A percentile compares a stretch with the other conserved stretches of the same genome.
Evolutionary conservation across 1,140 invertebrate species (phyloP).

Genomic region (Drosophila ananassae): DNA sequence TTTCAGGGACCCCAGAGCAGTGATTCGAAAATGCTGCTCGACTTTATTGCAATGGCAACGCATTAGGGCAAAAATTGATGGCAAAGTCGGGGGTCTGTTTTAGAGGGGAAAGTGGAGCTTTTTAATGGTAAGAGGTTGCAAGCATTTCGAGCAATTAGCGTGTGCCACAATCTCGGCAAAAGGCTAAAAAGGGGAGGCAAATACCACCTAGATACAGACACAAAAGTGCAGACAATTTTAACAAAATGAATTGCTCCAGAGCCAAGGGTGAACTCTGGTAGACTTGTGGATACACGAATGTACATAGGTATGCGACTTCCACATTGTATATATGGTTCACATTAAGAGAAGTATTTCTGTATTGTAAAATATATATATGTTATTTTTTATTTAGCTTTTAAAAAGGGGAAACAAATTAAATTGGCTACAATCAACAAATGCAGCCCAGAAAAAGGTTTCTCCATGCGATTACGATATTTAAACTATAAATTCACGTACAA

Average conservation of each 20-base stretch:
- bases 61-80: slow-evolving; percentile 51
- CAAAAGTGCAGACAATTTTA: slow-evolving; percentile 38
- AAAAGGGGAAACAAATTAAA: neutral
- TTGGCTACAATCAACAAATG: neutral
- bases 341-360: neutral
- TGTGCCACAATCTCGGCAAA: slow-evolving; percentile 72
- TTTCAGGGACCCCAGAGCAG: slow-evolving; percentile 44
- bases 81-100: neutral
- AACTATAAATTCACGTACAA: neutral
- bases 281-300: neutral
- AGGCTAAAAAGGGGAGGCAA: slow-evolving; percentile 62
- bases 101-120: neutral
- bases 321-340: neutral
- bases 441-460: no score
- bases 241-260: slow-evolving; percentile 54
- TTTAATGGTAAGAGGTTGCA: slow-evolving; percentile 39
- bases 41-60: slow-evolving; percentile 58
- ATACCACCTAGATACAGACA: slow-evolving; percentile 52
- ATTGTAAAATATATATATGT: no score
- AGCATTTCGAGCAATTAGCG: slow-evolving; percentile 75
- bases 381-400: no score
- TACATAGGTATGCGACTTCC: neutral
- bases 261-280: neutral
- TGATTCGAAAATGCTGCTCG: slow-evolving; percentile 46
- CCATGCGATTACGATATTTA: neutral